Evolutionary conservation across 2,113 vertebrate genomes (phyloP).

Genomic region (Tragelaphus imberbis): DNA sequence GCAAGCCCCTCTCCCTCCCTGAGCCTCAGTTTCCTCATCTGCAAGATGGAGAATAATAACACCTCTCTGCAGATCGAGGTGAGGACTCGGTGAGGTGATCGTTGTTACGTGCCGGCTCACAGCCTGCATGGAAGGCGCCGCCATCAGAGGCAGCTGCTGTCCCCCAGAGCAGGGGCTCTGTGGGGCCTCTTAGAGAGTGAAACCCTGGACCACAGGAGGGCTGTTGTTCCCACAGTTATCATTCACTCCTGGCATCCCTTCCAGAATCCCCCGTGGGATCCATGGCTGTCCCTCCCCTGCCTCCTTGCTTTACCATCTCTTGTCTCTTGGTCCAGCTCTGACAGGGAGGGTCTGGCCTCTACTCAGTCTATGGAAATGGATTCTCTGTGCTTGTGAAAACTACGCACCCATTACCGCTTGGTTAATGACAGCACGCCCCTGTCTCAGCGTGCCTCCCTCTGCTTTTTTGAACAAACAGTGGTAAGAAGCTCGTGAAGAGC

Average conservation of each 20-base stretch:
- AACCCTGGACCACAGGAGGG: neutral
- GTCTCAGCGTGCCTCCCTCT: neutral
- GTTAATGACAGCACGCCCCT: rapidly evolving
- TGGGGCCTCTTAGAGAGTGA: neutral
- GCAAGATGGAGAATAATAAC: neutral
- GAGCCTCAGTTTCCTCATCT: neutral
- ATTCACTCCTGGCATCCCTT: rapidly evolving
- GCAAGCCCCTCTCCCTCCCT: too few relatives aligned
- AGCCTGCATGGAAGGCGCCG: rapidly evolving
- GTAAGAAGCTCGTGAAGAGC: neutral
- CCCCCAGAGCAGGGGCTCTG: neutral
- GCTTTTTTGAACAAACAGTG: neutral
- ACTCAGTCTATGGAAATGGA: neutral
- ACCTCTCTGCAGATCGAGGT: rapidly evolving
- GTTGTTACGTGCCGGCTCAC: rapidly evolving
- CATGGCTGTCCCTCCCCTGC: neutral
- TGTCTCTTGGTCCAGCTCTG: neutral
- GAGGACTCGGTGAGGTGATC: neutral
- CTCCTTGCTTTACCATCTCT: neutral
- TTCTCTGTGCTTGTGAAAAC: neutral
- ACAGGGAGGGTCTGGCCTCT: neutral
- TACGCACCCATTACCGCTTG: neutral
- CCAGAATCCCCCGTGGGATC: rapidly evolving
- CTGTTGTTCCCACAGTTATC: rapidly evolving
- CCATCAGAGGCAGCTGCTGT: rapidly evolving